Evolutionary conservation across 2,797 vertebrate genomes (phyloP), one percentile per base, ranked within the genome.

Genomic region (Philypnodon macrostomus): DNA sequence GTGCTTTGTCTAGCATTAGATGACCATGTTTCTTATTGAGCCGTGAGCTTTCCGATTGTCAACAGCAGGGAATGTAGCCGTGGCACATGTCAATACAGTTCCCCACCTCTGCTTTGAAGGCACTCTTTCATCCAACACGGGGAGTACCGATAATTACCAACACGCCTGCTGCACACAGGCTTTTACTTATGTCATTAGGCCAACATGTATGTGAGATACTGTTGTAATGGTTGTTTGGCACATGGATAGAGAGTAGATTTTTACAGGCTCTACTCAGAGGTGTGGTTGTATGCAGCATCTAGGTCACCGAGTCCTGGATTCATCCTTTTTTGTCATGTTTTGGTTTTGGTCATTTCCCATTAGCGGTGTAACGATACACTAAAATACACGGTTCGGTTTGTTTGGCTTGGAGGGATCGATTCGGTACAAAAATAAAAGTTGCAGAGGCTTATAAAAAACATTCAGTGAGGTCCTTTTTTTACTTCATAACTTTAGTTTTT

Each of bases 41-140:
- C 44, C 30, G 49, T 4, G 9, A 58, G 45, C 34, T 50, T 53
- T 61, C 53, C 67, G 32, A 42, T 44, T 9, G 46, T 42, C 29
- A 38, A 54, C 39, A 53, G 35, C 12, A 16, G 51, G 1, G 4
- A 26, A 51, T 60, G 45, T 54, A 60, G 55, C 26, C 5, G 2
- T 18, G 14, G 6, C 6, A 19, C 37, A 33, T 31, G 41, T 47
- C 49, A 45, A 48, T 47, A 54, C 37, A 46, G 38, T 53, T 51
- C 56, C 47, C 36, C 46, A 44, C 10, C 15, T 42, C 46, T 56
- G 37, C 36, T 66, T 63, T 54, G 46, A 63, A 33, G 44, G 41
- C 38, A 13, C 44, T 52, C 47, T 44, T 63, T 66, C 47, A 57
- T 61, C 39, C 31, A 45, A 24, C 56, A 47, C n/a, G n/a, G n/a